Evolutionary conservation across 2,888 invertebrate genomes (phyloP), one percentile per base, ranked within the genome.

Genomic region (Rhagophthalmus giganteus): DNA sequence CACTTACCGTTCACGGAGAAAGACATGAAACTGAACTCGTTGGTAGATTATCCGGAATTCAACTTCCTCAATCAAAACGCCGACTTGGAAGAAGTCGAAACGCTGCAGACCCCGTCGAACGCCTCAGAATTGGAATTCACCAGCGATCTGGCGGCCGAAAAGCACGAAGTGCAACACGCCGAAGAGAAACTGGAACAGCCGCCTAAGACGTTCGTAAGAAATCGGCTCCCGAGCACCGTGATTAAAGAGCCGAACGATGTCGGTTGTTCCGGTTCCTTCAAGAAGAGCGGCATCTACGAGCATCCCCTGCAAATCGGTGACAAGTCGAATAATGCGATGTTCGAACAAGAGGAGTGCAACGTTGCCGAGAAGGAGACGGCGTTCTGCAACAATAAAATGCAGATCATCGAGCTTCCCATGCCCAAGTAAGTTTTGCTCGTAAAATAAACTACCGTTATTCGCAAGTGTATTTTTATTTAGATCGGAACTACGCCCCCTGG

Each of bases 41-140:
- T 44, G 7, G 25, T 24, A 1, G 51, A 55, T 25, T 51, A 42
- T 32, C 27, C 47, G 9, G 62, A 64, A 34, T 55, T 66, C 11
- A 68, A 69, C 45, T 66, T 64, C 51, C 62, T 66, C 2, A 58
- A 37, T 13, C 56, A 52, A 16, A 57, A 57, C 62, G 77, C 77
- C 59, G 79, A 79, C 59, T 76, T 78, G 59, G 70, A 78, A 61
- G 76, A 79, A 71, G 78, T 79, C 30, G 81, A 82, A 15, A 77
- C 81, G 56, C 74, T 88, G 28, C 87, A 88, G 67, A 88, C 88
- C 0, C 88, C 88, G 0, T 87, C 87, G 0, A 88, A 88, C 69
- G 88, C 88, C 20, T 87, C 88, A 0, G 88, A 88, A 66, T 79
- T 88, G 73, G 81, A 81, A 61, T 80, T 78, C 56, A 73, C 72